A percentile compares a stretch with the other conserved stretches of the same genome.
phyloP scores from a whole-genome alignment of 2,113 vertebrate genomes.

The Bothrops jararaca region DNA sequence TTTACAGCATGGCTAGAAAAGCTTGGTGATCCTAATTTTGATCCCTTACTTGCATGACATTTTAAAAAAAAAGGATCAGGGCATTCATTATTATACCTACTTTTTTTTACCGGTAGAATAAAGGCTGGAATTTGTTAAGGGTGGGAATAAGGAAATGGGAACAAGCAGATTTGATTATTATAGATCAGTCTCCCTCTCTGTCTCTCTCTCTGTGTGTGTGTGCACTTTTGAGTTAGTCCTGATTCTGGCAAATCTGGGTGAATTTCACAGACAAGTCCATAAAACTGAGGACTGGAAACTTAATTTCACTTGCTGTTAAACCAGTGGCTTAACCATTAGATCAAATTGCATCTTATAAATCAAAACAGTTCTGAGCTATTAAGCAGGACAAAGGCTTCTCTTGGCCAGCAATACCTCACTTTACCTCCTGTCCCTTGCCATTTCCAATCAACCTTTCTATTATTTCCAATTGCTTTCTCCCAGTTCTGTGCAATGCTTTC shows the following conservation, averaged over 20 bases:
- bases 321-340: background rate
- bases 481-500: background rate
- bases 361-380: background rate
- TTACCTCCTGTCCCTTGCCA: background rate
- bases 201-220: background rate
- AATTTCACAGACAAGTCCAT: background rate
- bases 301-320: background rate
- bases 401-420: background rate
- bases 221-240: background rate
- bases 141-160: background rate
- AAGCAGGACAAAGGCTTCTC: background rate
- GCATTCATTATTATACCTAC: background rate
- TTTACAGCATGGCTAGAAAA: background rate
- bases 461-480: background rate
- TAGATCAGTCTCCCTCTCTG: background rate
- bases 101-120: background rate
- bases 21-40: background rate
- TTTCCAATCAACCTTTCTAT: background rate
- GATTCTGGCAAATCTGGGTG: background rate
- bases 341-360: background rate
- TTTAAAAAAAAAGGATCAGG: background rate
- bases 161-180: background rate
- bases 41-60: background rate
- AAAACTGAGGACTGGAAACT: background rate
- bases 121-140: background rate